These are phyloP conservation scores for Lamprologus callipterus DNA, from an alignment of 2,113 vertebrate species.

Conservation along the genomic window DNA sequence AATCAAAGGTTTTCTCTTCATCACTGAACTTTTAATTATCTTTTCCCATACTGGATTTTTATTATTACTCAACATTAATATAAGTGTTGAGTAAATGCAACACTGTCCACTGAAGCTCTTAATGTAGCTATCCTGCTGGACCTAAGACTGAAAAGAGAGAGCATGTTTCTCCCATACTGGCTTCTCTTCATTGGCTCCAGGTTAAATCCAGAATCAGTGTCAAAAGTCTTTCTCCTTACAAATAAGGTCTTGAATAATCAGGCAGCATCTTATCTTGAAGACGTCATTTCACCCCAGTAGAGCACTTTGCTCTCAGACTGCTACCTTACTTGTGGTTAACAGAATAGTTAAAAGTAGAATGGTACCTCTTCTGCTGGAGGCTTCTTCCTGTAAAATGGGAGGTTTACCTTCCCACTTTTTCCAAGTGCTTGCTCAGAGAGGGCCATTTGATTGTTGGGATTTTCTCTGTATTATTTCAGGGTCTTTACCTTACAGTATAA, in stretches of 20 bases:
- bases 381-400: background rate
- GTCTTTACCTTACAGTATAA: background rate
- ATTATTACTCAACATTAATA: background rate
- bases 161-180: background rate
- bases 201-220: background rate
- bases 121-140: fast-evolving
- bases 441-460: background rate
- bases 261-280: background rate
- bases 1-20: background rate
- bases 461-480: background rate
- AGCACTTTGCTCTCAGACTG: background rate
- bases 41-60: background rate
- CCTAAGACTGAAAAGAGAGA: background rate
- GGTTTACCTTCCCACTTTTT: background rate
- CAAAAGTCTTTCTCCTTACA: background rate
- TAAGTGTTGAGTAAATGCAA: background rate
- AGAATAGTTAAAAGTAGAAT: background rate
- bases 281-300: background rate
- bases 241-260: background rate
- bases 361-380: background rate
- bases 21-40: background rate
- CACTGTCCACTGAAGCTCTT: background rate
- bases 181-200: background rate
- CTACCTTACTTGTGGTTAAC: background rate
- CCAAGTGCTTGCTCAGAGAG: background rate